phyloP scores from a whole-genome alignment of 2,113 vertebrate species.

The Chloropsis hardwickii region DNA sequence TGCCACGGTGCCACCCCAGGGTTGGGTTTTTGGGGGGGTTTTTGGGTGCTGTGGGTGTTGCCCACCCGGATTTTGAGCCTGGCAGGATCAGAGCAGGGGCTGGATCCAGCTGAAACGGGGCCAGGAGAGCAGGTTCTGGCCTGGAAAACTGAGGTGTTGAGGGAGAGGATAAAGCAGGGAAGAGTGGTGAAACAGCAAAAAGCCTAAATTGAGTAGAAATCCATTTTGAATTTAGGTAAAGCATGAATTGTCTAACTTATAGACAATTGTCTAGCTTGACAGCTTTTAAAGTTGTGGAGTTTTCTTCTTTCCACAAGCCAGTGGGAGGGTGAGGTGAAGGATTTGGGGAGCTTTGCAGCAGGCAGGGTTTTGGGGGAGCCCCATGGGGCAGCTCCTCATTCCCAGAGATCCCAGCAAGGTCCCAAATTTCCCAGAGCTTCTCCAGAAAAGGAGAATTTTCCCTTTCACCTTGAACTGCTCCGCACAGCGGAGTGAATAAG shows the following conservation, averaged over 20 bases:
- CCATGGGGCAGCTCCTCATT: background rate
- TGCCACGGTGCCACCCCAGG: accelerated
- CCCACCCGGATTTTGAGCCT: background rate
- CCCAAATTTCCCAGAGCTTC: background rate
- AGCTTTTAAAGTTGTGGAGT: too few species aligned
- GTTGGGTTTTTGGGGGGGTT: background rate
- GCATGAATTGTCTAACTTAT: too few species aligned
- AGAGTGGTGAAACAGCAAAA: too few species aligned
- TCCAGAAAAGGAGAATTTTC: background rate
- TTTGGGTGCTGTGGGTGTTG: background rate
- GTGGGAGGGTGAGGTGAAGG: background rate
- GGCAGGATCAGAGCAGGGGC: background rate
- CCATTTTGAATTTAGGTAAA: too few species aligned
- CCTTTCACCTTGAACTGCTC: accelerated
- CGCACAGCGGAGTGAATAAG: accelerated
- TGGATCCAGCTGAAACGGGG: background rate
- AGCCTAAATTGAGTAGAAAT: too few species aligned
- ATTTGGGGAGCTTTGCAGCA: background rate
- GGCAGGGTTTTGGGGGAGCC: background rate
- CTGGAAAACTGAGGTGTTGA: background rate
- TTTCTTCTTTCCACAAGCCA: too few species aligned
- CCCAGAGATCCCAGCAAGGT: background rate
- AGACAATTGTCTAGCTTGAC: too few species aligned
- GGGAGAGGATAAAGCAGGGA: background rate
- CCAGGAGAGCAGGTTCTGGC: background rate